Evolutionary conservation across 2,888 invertebrate genomes (phyloP).

Genomic region (Syrista parreyssii): DNA sequence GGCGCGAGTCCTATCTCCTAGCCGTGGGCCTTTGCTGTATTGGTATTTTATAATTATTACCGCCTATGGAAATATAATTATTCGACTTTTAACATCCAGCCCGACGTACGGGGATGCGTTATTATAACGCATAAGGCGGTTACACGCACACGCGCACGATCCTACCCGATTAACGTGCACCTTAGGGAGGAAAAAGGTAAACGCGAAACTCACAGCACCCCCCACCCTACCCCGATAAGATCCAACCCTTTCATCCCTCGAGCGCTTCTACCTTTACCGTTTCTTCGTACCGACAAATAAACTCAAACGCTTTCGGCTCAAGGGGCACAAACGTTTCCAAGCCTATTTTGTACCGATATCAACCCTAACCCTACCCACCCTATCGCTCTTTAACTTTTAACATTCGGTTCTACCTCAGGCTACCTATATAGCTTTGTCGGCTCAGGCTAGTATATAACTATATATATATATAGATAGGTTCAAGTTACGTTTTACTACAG

Average conservation of each 20-base stretch:
- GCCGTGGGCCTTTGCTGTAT: conserved; percentile 24
- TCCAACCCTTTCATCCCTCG: not conserved
- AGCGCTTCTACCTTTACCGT: not conserved
- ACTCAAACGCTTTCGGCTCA: not conserved
- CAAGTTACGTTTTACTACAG: not conserved
- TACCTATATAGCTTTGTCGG: not conserved
- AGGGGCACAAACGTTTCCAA: not conserved
- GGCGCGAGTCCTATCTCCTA: conserved; percentile 32
- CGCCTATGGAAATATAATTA: conserved; percentile 41
- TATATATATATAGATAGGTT: not conserved
- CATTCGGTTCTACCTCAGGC: not conserved
- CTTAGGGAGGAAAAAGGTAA: not conserved
- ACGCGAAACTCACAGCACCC: not conserved
- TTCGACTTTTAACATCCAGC: conserved; percentile 23
- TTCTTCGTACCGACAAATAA: not conserved
- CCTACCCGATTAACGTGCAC: conserved; percentile 20
- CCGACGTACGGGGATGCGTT: conserved; percentile 25
- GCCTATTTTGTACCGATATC: not conserved
- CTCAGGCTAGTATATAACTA: not conserved
- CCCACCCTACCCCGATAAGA: not conserved
- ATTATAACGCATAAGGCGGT: conserved; percentile 41
- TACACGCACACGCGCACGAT: conserved; percentile 46
- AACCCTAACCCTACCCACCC: not conserved
- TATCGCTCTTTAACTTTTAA: not conserved
- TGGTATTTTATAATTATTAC: conserved; percentile 51